These are phyloP conservation scores for Lithosia quadra DNA, from an alignment of 2,888 invertebrate genomes.

Conservation along the genomic window DNA sequence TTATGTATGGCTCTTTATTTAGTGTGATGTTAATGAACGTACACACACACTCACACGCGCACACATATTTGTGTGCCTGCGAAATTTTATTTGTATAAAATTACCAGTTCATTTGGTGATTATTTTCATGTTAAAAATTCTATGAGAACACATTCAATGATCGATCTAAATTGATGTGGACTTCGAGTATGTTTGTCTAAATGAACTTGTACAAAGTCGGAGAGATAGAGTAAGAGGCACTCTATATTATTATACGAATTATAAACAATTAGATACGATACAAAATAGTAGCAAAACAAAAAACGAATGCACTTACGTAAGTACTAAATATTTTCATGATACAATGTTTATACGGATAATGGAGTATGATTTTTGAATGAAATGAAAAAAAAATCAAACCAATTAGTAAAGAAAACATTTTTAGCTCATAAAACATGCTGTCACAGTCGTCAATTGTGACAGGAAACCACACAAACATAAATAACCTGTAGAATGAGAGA, in stretches of 20 bases:
- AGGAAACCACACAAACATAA: slow-evolving; percentile 40
- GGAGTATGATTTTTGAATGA: not conserved
- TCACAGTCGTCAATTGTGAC: slow-evolving; percentile 25
- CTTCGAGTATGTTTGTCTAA: not conserved
- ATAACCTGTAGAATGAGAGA: slow-evolving; percentile 30
- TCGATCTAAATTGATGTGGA: not conserved
- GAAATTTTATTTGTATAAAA: slow-evolving; percentile 57
- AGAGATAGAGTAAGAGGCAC: not conserved
- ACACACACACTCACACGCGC: slow-evolving; percentile 82
- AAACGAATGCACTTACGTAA: slow-evolving; percentile 13
- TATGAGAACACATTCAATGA: slow-evolving; percentile 13
- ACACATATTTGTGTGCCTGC: slow-evolving; percentile 73
- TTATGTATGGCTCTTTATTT: slow-evolving; percentile 53
- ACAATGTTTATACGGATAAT: not conserved
- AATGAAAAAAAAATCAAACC: slow-evolving; percentile 24
- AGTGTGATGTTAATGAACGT: slow-evolving; percentile 74
- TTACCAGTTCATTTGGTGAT: slow-evolving; percentile 54
- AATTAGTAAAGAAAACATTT: slow-evolving; percentile 34
- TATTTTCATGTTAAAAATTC: slow-evolving; percentile 20
- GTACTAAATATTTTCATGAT: not conserved
- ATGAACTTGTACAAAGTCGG: not conserved
- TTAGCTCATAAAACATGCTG: slow-evolving; percentile 37
- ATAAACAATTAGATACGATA: not conserved
- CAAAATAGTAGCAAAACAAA: slow-evolving; percentile 10
- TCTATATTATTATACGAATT: not conserved